Evolutionary conservation across 2,888 invertebrate genomes (phyloP).

Genomic region (Ornithoptera alexandrae): DNA sequence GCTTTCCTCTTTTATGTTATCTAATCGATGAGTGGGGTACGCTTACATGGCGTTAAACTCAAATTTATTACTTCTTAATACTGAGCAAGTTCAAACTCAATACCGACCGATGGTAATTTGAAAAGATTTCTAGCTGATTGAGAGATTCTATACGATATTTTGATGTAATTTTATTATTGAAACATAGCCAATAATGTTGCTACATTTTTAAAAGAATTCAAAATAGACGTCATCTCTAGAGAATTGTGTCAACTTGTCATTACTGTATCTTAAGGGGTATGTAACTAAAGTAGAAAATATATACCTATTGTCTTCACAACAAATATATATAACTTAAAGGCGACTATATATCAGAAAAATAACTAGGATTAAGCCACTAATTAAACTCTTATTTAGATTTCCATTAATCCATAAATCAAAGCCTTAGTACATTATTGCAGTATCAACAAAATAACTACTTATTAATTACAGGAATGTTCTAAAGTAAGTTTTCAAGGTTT

Average conservation of each 20-base stretch:
- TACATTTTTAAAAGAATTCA: neutral
- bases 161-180: neutral
- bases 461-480: neutral
- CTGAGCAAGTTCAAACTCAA: conserved; percentile 23
- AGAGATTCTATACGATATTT: neutral
- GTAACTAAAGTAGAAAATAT: too few species aligned
- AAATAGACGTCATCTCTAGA: neutral
- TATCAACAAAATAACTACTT: neutral
- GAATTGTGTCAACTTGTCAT: too few species aligned
- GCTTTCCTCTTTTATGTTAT: conserved; percentile 68
- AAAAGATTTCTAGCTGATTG: conserved; percentile 10
- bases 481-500: neutral
- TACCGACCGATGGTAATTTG: neutral
- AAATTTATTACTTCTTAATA: conserved; percentile 30
- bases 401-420: neutral
- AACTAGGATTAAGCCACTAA: neutral
- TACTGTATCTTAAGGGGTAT: too few species aligned
- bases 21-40: conserved; percentile 47
- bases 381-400: neutral
- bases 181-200: neutral
- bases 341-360: neutral
- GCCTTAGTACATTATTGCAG: neutral
- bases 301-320: too few species aligned
- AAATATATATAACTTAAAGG: too few species aligned
- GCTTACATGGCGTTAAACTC: conserved; percentile 50